Percentiles rank a stretch among this genome's conserved stretches.
phyloP scores from a whole-genome alignment of 1,140 invertebrate genomes.

The Meteorus sp. region DNA sequence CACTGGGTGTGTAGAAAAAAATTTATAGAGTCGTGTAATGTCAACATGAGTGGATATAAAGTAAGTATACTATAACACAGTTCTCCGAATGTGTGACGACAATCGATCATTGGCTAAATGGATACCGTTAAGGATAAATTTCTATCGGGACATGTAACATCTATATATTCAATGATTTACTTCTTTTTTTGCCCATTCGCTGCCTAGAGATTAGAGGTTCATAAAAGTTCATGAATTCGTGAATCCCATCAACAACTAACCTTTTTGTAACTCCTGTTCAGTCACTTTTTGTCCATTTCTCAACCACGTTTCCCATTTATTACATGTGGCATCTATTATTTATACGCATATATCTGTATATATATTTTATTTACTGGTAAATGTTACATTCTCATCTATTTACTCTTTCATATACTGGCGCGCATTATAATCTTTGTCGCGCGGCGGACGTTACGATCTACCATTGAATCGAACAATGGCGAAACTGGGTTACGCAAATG shows the following conservation, averaged over 20 bases:
- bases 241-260: slow-evolving; percentile 32
- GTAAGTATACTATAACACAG: background rate
- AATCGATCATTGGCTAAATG: background rate
- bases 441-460: slow-evolving; percentile 54
- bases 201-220: slow-evolving; percentile 32
- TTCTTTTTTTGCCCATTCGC: background rate
- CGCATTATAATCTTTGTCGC: slow-evolving; percentile 43
- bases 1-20: slow-evolving; percentile 12
- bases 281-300: background rate
- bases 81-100: background rate
- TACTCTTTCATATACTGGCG: background rate
- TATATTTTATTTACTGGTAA: too few relatives aligned
- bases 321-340: slow-evolving; percentile 10
- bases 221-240: slow-evolving; percentile 44
- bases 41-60: slow-evolving; percentile 7
- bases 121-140: too few relatives aligned
- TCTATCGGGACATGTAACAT: too few relatives aligned
- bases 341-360: background rate
- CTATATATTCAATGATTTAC: too few relatives aligned
- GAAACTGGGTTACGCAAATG: slow-evolving; percentile 60
- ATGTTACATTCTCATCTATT: too few relatives aligned
- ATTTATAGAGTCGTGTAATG: slow-evolving; percentile 23
- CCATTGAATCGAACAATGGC: slow-evolving; percentile 57
- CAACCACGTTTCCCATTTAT: slow-evolving; percentile 17
- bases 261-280: slow-evolving; percentile 39